Evolutionary conservation across 64 coral and sea anemone species (phyloP), one percentile per base, ranked within the genome.

Genomic region (Hydrozoanthus tunicans): DNA sequence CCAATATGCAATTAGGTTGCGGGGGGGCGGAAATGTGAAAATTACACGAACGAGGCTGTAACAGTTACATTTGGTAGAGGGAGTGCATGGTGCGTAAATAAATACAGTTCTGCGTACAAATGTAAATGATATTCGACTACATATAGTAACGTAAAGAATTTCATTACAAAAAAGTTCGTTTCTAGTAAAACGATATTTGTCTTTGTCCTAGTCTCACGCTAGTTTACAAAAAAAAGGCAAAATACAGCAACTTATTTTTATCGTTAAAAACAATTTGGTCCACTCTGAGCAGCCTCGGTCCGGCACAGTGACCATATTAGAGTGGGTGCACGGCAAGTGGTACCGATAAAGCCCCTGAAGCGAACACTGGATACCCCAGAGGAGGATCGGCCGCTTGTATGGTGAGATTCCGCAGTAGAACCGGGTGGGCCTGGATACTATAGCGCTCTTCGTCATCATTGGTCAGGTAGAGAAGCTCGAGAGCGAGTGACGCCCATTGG

Each of bases 371-470:
- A 51, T 99, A 99, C 27, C 97, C 97, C 5, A 96, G 73, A 26
- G 97, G 97, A 70, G 97, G 97, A 17, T 96, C 97, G 4, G 97
- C 97, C 51, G 94, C 94, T 85, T 99, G 97, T 12, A 96, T 94
- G 9, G 94, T 94, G n/a, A 99, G 94, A 66, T 99, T 99, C 58
- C 97, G 76, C 27, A 99, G 91, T 27, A 99, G 90, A 20, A 93
- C 93, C 6, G 97, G 97, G 61, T 99, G 97, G 14, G 97, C 97
- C 73, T 99, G 97, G 73, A 99, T 99, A 43, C 97, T 99, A 62
- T 99, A 99, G 12, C 97, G 89, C 62, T 99, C 97, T 62, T 99
- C 97, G 15, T 99, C 94, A 70, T 99, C 97, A 79, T 99, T 99
- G 32, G 94, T 99, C 3, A 99, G 70, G 89, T 94, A 99, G 57